These are phyloP conservation scores for Discoglossus pictus DNA, from an alignment of 2,797 vertebrate species.

Conservation along the genomic window DNA sequence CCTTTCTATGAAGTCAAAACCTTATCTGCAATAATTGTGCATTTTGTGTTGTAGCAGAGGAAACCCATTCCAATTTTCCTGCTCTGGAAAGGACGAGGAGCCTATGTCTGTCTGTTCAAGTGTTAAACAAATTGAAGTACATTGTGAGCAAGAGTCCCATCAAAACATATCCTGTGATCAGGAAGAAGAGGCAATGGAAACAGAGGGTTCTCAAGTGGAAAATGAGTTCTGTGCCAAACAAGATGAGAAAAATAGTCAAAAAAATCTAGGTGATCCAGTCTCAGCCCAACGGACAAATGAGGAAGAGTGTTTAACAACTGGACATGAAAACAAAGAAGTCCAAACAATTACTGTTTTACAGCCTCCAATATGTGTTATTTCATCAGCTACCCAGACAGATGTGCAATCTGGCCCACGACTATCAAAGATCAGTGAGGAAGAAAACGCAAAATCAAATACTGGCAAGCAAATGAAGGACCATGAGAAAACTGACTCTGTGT, in stretches of 20 bases:
- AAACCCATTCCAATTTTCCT: conserved; percentile 69
- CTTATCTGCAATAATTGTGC: neutral
- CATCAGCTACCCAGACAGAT: conserved; percentile 66
- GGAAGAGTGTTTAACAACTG: conserved; percentile 23
- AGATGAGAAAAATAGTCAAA: conserved; percentile 46
- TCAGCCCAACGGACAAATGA: neutral
- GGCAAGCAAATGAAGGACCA: conserved; percentile 60
- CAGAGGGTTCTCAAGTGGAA: conserved; percentile 37
- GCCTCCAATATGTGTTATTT: conserved; percentile 53
- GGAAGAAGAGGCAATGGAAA: conserved; percentile 56
- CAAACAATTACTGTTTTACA: conserved; percentile 60
- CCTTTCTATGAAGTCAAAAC: neutral
- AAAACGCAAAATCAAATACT: conserved; percentile 59
- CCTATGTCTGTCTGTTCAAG: conserved; percentile 55
- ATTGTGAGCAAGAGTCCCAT: conserved; percentile 50
- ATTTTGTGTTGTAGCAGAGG: conserved; percentile 66
- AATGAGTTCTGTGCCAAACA: conserved; percentile 38
- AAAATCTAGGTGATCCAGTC: conserved; percentile 47
- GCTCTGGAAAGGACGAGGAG: conserved; percentile 58
- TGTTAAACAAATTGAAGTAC: conserved; percentile 59
- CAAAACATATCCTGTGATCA: conserved; percentile 39
- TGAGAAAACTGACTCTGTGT: conserved; percentile 27
- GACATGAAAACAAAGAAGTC: conserved; percentile 60
- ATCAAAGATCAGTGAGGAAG: conserved; percentile 60
- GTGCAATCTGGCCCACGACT: conserved; percentile 58